A percentile compares a stretch with the other conserved stretches of the same genome.
Evolutionary conservation across 2,888 invertebrate genomes (phyloP).

Genomic region (Parnassius smintheus): DNA sequence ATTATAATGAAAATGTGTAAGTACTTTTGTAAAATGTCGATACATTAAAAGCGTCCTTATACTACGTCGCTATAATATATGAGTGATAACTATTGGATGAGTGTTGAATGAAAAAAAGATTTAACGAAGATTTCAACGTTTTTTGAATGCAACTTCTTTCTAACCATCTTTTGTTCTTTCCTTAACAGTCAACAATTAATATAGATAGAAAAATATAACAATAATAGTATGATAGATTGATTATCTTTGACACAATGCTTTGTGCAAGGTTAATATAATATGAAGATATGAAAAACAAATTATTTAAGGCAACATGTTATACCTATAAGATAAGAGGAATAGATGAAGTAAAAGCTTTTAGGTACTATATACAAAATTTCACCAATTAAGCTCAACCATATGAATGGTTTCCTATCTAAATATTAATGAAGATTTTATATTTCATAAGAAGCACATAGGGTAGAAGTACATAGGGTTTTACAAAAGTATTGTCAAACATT

Average conservation of each 20-base stretch:
- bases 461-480: conserved; percentile 46
- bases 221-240: not conserved
- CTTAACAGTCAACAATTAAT: not conserved
- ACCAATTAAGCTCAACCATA: conserved; percentile 5
- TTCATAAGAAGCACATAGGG: conserved; percentile 38
- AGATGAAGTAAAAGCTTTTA: not conserved
- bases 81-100: not conserved
- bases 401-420: conserved; percentile 33
- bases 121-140: not conserved
- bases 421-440: conserved; percentile 24
- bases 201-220: not conserved
- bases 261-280: not conserved
- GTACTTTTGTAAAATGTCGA: not conserved
- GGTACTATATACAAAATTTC: not conserved
- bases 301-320: not conserved
- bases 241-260: not conserved
- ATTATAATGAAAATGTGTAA: not conserved
- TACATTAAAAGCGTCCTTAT: conserved; percentile 16
- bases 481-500: conserved; percentile 63
- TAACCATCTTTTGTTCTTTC: not conserved
- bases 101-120: not conserved
- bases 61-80: conserved; percentile 7
- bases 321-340: not conserved
- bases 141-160: not conserved
- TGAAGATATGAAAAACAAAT: not conserved